Evolutionary conservation across 2,113 vertebrate species (phyloP).

Genomic region (Cryptomyrus ogoouensis): DNA sequence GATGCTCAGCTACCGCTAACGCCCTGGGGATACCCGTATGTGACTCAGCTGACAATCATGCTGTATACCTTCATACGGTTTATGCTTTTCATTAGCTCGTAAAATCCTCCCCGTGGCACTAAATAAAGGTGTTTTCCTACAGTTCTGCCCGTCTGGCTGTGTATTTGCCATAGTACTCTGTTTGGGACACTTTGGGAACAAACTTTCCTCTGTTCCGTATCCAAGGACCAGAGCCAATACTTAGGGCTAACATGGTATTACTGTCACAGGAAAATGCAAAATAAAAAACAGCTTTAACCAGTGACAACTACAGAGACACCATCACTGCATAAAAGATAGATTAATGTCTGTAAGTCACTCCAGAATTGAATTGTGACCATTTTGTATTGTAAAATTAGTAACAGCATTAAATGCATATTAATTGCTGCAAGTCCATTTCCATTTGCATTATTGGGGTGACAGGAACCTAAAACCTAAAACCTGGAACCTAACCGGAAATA

Average conservation of each 20-base stretch:
- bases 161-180: neutral
- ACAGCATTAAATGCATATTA: neutral
- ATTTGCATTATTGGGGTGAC: neutral
- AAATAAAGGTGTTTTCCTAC: slow-evolving; percentile 7
- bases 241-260: neutral
- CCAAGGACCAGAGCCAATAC: neutral
- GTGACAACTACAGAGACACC: neutral
- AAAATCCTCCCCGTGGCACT: neutral
- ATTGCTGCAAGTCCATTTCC: neutral
- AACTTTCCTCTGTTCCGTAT: neutral
- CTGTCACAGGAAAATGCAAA: neutral
- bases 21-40: neutral
- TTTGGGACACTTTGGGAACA: neutral
- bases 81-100: neutral
- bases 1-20: neutral
- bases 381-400: neutral
- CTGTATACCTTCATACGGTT: neutral
- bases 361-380: neutral
- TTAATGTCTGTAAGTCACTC: neutral
- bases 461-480: neutral
- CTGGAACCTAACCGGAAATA: neutral
- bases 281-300: neutral
- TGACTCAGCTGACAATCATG: neutral
- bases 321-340: neutral
- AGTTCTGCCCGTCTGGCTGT: neutral